Percentiles rank a stretch among this genome's conserved stretches.
These are phyloP conservation scores for Pogonomyrmex barbatus DNA, from an alignment of 1,140 invertebrate genomes.

Conservation along the genomic window DNA sequence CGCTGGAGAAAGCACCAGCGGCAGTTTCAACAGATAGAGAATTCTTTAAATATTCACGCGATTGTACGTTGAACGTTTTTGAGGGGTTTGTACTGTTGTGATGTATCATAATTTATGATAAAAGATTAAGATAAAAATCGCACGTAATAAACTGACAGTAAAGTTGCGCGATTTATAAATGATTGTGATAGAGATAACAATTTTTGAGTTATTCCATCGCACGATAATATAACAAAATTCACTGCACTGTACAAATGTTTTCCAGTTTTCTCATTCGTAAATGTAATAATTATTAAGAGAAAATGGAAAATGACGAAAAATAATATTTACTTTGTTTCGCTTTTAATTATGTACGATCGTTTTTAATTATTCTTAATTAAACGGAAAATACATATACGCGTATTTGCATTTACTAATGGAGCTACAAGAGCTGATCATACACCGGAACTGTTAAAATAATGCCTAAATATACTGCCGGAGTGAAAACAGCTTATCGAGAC, in stretches of 20 bases:
- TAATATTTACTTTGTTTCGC: neutral
- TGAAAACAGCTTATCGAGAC: slow-evolving; percentile 8
- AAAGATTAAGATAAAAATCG: slow-evolving; percentile 10
- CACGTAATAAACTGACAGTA: neutral
- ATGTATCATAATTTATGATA: neutral
- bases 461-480: slow-evolving; percentile 5
- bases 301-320: neutral
- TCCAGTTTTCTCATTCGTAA: neutral
- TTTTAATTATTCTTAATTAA: neutral
- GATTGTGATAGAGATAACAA: neutral
- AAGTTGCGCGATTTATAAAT: slow-evolving; percentile 12
- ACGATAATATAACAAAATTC: neutral
- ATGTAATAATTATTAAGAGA: neutral
- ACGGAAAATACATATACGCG: neutral
- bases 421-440: too few relatives aligned
- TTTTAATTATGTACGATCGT: slow-evolving; percentile 19
- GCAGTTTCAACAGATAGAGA: neutral
- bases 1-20: slow-evolving; percentile 2
- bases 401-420: slow-evolving; percentile 1
- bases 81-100: neutral
- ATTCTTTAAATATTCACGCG: slow-evolving; percentile 54
- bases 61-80: slow-evolving; percentile 10
- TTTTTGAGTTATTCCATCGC: neutral
- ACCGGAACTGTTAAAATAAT: slow-evolving; percentile 17
- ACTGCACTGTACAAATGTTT: neutral